Conservation (phyloP, 2,888 invertebrate species). For the Bellardia pandia region DNA sequence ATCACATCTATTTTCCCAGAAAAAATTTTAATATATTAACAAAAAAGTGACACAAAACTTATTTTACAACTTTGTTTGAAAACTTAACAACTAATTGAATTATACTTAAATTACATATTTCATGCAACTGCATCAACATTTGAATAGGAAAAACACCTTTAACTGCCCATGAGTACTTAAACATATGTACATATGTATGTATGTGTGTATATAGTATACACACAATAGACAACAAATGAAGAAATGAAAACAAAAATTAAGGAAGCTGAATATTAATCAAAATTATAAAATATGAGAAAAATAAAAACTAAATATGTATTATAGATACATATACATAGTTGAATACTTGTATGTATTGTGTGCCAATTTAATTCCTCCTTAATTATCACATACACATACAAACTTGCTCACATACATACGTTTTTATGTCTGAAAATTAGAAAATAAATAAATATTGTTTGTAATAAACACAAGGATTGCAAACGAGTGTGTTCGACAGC, state of each 20-base stretch:
- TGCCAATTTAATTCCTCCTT: constrained; percentile 71
- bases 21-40: constrained; percentile 4
- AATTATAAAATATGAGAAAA: constrained; percentile 30
- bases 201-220: too few species aligned
- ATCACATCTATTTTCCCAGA: neutral
- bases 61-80: constrained; percentile 49
- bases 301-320: constrained; percentile 18
- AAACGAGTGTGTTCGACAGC: constrained; percentile 34
- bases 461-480: constrained; percentile 26
- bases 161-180: constrained; percentile 23
- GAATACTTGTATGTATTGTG: constrained; percentile 47
- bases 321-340: neutral
- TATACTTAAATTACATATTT: constrained; percentile 19
- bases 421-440: constrained; percentile 8
- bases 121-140: constrained; percentile 35
- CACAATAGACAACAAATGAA: constrained; percentile 19
- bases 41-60: constrained; percentile 47
- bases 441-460: neutral
- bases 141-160: constrained; percentile 16
- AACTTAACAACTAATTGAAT: constrained; percentile 26
- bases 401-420: neutral
- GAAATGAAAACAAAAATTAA: constrained; percentile 44
- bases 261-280: constrained; percentile 65
- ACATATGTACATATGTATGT: neutral
- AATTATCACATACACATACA: constrained; percentile 52